Base-by-base conservation (phyloP, 2,888 invertebrate species). In the Leucoptera coffeella region DNA sequence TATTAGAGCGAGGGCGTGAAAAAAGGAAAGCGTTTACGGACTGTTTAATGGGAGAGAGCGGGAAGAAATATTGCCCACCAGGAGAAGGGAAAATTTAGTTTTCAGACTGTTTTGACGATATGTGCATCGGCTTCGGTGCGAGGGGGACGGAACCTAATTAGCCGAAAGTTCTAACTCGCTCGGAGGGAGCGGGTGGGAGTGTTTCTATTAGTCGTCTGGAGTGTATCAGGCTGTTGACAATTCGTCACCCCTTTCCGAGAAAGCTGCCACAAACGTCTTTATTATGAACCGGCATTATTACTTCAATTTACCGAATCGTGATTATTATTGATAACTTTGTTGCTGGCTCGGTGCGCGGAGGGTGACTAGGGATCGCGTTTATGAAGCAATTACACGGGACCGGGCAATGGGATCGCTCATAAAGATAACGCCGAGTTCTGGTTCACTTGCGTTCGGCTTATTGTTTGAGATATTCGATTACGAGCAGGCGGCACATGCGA, bases 1-100 rank as follows among this genome's bases (percentile, higher is more conserved):
- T 69, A 69, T 69, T 69, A 69, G 62, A 67, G 57, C 50, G 65
- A 67, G 69, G 69, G 69, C 67, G 69, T 69, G 67, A 67, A 69
- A 69, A 69, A 69, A 67, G 67, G 69, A 69, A 69, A 69, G 69
- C 69, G 62, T 67, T 69, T 69, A 69, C 67, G 67, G 69, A 41
- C 60, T 65, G 67, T 62, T 69, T 69, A 67, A 67, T 67, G 65
- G 55, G 69, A 67, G 69, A 38, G 69, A 69, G 56, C 62, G 65
- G 67, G 69, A 69, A 65, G 67, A 69, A 65, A 69, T 69, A 69
- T 61, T 57, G 51, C 60, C 65, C 53, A 61, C 52, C 60, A 57
- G 55, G 59, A 58, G 58, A 55, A 57, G 60, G 69, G 65, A 67
- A 69, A 64, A 57, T 67, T 67, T 67, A 65, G 62, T 64, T 67